Conservation (phyloP, 1,140 invertebrate genomes). For the Drosophila azteca region DNA sequence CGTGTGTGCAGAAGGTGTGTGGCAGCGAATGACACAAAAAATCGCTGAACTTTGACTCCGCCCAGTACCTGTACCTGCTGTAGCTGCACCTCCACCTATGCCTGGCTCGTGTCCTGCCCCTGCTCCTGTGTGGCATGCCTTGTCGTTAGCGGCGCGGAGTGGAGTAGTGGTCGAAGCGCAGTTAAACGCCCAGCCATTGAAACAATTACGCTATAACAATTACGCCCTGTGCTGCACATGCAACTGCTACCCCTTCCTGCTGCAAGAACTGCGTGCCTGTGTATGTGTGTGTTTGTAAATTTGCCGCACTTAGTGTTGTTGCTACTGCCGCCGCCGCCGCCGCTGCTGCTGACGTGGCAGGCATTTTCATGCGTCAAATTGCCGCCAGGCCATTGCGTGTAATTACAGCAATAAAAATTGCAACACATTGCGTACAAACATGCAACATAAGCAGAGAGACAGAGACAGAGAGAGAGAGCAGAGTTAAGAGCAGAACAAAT, state of each 20-base stretch:
- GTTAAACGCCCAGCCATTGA: slow-evolving; percentile 77
- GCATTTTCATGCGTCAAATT: slow-evolving; percentile 82
- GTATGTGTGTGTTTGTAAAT: slow-evolving; percentile 53
- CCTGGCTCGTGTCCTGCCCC: no score
- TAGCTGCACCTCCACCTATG: no score
- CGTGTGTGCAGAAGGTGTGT: slow-evolving; percentile 46
- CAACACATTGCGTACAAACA: slow-evolving; percentile 79
- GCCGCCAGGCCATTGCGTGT: slow-evolving; percentile 76
- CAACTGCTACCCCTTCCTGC: slow-evolving; percentile 30
- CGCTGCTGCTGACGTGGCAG: slow-evolving; percentile 61
- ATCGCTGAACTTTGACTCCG: slow-evolving; percentile 71
- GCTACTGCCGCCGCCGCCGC: slow-evolving; percentile 24
- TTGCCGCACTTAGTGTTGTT: slow-evolving; percentile 66
- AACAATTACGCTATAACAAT: slow-evolving; percentile 81
- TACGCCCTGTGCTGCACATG: slow-evolving; percentile 68
- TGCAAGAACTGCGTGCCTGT: not conserved
- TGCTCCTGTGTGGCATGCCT: not conserved
- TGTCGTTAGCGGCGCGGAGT: slow-evolving; percentile 44
- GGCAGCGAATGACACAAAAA: slow-evolving; percentile 41
- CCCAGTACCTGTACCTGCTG: not conserved
- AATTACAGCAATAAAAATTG: slow-evolving; percentile 80
- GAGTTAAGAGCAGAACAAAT: not conserved
- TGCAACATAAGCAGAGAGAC: slow-evolving; percentile 53
- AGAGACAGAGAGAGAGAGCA: slow-evolving; percentile 5
- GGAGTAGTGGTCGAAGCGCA: slow-evolving; percentile 60